Base-by-base conservation (phyloP, 37 sponge, comb jelly and placozoan genomes). In the Theonella swinhoei region DNA sequence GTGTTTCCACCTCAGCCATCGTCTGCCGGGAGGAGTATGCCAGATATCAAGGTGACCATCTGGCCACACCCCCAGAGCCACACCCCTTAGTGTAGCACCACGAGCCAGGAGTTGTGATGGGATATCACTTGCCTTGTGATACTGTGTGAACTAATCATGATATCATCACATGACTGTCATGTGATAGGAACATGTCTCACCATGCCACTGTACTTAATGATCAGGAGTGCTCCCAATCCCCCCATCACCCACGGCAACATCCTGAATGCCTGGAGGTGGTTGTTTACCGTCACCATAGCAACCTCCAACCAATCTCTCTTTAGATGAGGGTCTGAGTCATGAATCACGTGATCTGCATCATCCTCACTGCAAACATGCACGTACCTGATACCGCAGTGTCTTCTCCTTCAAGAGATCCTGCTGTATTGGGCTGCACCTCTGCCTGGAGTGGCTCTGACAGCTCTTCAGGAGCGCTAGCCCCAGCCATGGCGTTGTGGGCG, bases 191-290 rank as follows among this genome's bases (percentile, higher is more conserved):
- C 14, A 17, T 47, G 14, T 47, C 7, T 17, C 14, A 47, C 54
- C n/a, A n/a, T 47, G 7, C 54, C 54, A 47, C 54, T 47, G 54
- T 47, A 47, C 54, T 47, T n/a, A 5, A 70, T 1, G 28, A 88
- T 17, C 1, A 83, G 61, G 34, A 68, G 32, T 0, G 72, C 58
- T 37, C 83, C 89, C 39, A 83, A n/a, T 19, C 83, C 77, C 0
- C 89, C 89, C 19, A 83, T 19, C 0, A 83, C 39, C 79, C 79
- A 83, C 43, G 89, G 89, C 19, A 83, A 25, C n/a, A 41, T 7
- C 42, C 88, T 71, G 42, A 81, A 80, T 3, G 25, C 0, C 40
- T 62, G 32, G 19, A 88, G 17, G 32, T 88, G 69, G 25, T 40
- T 60, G 39, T 88, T 70, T 5, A 81, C 58, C 11, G n/a, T 58